Base-by-base conservation (phyloP, 2,888 invertebrate species). In the Coenonympha arcania region DNA sequence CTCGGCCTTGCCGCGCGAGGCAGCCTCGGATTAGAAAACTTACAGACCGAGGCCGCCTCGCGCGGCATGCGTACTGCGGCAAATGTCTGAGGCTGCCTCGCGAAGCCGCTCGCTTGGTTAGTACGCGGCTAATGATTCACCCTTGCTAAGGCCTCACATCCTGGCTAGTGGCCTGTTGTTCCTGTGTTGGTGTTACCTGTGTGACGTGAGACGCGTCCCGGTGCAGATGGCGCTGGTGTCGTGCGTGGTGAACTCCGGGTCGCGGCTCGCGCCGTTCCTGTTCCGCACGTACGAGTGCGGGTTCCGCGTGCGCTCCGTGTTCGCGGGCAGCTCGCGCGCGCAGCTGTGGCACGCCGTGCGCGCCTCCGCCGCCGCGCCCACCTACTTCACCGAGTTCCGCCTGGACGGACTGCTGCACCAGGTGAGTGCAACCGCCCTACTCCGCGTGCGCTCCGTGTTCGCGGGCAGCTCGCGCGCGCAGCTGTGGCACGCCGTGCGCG, bases 311-410 rank as follows among this genome's bases (percentile, higher is more conserved):
- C 90, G 91, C 57, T 89, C 92, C 58, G 89, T 90, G 65, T 90
- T 93, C 74, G 88, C 89, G 49, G 95, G 95, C 37, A 90, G 90
- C 41, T 87, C 89, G 58, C 87, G 89, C 53, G 90, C 92, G 57
- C 82, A 84, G 58, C 79, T 95, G 50, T 96, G 95, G 95, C 91
- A 95, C 81, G 93, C 94, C n/a, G 91, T 95, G 19, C 83, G 95
- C 59, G 96, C 96, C 0, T 95, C 95, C 0, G 94, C 95, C 34
- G 96, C 96, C 34, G 96, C 96, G 3, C 97, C 96, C 2, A 93
- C 94, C 0, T 96, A 95, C 85, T 97, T 95, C 82, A 91, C 93
- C 68, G 96, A 95, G 77, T 93, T 91, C 68, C 87, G 88, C 57
- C 81, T 92, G 15, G 90, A 90, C 48, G 90, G 91, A 6, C 87